These are phyloP conservation scores for Hymenopus coronatus DNA, from an alignment of 2,888 invertebrate species.

Conservation along the genomic window DNA sequence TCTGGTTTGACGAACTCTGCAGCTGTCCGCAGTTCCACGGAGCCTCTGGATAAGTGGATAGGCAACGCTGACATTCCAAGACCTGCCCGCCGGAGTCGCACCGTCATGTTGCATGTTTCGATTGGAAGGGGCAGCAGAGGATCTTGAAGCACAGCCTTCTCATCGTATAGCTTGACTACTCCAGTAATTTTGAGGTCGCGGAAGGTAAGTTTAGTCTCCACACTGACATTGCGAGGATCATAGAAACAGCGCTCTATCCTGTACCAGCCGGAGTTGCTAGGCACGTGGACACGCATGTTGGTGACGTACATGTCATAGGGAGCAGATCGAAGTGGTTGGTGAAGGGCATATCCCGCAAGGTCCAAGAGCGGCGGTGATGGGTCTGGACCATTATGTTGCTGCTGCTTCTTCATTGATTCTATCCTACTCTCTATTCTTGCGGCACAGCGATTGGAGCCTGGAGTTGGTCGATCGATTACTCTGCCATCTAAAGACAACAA, in stretches of 20 bases:
- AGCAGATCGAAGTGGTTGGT: constrained; percentile 60
- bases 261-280: constrained; percentile 61
- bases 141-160: constrained; percentile 31
- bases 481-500: not conserved
- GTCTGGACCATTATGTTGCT: not conserved
- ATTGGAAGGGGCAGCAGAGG: constrained; percentile 40
- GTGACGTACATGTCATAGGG: constrained; percentile 69
- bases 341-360: constrained; percentile 62
- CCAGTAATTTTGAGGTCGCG: constrained; percentile 50
- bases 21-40: constrained; percentile 16
- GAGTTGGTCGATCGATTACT: not conserved
- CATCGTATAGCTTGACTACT: constrained; percentile 40
- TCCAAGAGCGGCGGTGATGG: constrained; percentile 43
- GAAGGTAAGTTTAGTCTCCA: constrained; percentile 74
- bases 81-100: constrained; percentile 62
- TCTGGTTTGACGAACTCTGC: constrained; percentile 72
- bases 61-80: constrained; percentile 60
- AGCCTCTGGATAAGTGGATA: constrained; percentile 62
- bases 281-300: constrained; percentile 65
- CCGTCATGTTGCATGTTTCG: constrained; percentile 73
- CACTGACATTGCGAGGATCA: constrained; percentile 68
- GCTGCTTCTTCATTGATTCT: constrained; percentile 17
- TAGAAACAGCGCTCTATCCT: constrained; percentile 73
- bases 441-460: constrained; percentile 9
- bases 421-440: constrained; percentile 20